Percentiles rank a stretch among this genome's conserved stretches.
Evolutionary conservation across 2,888 invertebrate genomes (phyloP).

Genomic region (Pediacus dermestoides): DNA sequence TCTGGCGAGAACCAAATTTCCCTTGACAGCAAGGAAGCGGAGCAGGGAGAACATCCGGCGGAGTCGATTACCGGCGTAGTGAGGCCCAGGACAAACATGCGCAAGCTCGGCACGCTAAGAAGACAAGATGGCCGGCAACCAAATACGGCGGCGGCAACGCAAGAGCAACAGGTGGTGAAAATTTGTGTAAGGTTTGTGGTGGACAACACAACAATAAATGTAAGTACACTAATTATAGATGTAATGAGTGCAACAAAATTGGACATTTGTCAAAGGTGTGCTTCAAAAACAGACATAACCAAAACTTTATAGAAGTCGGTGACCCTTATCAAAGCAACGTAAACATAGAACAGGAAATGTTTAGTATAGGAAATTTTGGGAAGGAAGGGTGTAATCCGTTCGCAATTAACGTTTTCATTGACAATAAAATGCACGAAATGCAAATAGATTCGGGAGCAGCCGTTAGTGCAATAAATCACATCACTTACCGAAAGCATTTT

Average conservation of each 20-base stretch:
- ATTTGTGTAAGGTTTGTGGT: constrained; percentile 1
- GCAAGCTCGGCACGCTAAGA: too few species aligned
- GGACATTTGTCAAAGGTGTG: constrained; percentile 1
- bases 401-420: background rate
- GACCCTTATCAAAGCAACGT: background rate
- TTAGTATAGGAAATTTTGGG: constrained; percentile 1
- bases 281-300: background rate
- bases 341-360: background rate
- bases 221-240: background rate
- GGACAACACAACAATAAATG: background rate
- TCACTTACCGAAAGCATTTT: too few species aligned
- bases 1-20: too few species aligned
- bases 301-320: background rate
- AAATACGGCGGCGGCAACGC: too few species aligned
- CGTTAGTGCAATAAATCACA: background rate
- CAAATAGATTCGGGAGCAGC: background rate
- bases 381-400: background rate
- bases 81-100: too few species aligned
- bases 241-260: background rate
- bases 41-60: too few species aligned
- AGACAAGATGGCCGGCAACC: constrained; percentile 1
- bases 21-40: too few species aligned
- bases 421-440: constrained; percentile 1
- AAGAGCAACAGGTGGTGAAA: background rate
- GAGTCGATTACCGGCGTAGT: too few species aligned